These are phyloP conservation scores for Scaptomyza hsui DNA, from an alignment of 1,140 invertebrate genomes.

Conservation along the genomic window DNA sequence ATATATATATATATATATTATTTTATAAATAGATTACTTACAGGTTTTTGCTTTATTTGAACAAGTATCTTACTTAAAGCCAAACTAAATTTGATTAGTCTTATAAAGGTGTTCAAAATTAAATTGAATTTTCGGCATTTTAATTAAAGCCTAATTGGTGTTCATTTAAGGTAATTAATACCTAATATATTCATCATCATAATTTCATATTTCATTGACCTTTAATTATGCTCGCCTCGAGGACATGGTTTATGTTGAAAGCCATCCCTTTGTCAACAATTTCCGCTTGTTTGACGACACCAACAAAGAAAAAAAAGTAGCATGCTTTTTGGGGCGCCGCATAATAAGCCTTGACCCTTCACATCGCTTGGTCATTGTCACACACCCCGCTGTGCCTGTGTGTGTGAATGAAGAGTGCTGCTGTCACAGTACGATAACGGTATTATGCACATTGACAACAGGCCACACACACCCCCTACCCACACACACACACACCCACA, in stretches of 20 bases:
- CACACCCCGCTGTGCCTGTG: constrained; percentile 29
- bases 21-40: no score
- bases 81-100: no score
- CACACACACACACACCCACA: constrained; percentile 12
- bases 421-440: constrained; percentile 73
- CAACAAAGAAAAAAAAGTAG: constrained; percentile 37
- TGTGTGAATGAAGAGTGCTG: constrained; percentile 45
- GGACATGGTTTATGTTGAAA: neutral
- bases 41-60: no score
- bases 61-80: no score
- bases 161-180: constrained; percentile 4
- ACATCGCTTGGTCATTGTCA: constrained; percentile 25
- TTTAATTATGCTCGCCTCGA: neutral
- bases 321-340: constrained; percentile 47
- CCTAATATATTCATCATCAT: constrained; percentile 4
- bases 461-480: constrained; percentile 11
- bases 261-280: constrained; percentile 5
- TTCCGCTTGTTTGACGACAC: neutral
- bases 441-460: constrained; percentile 79
- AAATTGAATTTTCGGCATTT: no score
- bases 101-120: no score
- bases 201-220: constrained; percentile 17
- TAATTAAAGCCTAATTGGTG: neutral
- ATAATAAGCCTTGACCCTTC: constrained; percentile 61
- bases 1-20: no score